Conservation (phyloP, 2,113 vertebrate species). For the Craseonycteris thonglongyai region DNA sequence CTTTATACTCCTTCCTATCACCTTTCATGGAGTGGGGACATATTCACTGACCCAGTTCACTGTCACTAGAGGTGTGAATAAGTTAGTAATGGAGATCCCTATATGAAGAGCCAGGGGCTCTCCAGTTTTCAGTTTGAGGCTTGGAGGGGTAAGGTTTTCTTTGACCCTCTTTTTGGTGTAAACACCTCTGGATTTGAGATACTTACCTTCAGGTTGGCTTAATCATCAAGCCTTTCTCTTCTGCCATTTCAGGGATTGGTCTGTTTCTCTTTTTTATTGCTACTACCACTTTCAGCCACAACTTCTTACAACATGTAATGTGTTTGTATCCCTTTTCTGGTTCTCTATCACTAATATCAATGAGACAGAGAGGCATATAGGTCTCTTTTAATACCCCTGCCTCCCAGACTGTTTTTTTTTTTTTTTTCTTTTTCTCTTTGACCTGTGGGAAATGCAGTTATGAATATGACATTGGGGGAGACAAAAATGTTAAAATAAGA, state of each 20-base stretch:
- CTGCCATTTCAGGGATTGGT: not conserved
- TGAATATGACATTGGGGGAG: not conserved
- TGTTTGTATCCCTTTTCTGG: not conserved
- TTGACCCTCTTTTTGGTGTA: not conserved
- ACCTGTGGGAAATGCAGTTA: not conserved
- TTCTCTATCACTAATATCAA: not conserved
- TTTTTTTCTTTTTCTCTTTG: not conserved
- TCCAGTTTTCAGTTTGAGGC: not conserved
- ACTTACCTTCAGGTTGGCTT: not conserved
- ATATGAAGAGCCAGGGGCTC: not conserved
- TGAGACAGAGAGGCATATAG: not conserved
- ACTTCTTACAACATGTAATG: not conserved
- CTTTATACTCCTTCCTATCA: not conserved
- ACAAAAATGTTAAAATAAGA: not conserved
- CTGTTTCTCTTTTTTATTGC: not conserved
- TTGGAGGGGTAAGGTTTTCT: not conserved
- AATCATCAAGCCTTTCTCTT: not conserved
- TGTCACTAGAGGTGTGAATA: not conserved
- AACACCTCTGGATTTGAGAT: not conserved
- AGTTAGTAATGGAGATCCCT: not conserved
- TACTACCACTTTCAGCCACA: not conserved
- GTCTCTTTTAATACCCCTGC: not conserved
- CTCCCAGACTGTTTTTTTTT: too few species aligned
- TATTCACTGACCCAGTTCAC: not conserved
- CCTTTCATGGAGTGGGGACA: not conserved